These are phyloP conservation scores for Ochlodes sylvanus DNA, from an alignment of 2,888 invertebrate species.

Conservation along the genomic window DNA sequence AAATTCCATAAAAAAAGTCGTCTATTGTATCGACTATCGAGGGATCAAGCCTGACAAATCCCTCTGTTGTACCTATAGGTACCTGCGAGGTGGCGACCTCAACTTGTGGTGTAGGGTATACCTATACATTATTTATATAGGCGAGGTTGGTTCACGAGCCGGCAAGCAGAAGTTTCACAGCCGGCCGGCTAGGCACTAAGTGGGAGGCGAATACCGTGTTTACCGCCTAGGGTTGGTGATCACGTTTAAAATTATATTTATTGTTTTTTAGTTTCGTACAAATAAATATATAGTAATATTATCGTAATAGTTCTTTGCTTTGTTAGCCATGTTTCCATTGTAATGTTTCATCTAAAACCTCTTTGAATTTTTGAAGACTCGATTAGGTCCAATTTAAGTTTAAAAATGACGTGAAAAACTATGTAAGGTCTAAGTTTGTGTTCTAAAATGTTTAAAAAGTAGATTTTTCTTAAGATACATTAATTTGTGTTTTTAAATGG, in stretches of 20 bases:
- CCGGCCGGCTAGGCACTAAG: conserved; percentile 50
- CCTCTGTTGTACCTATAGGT: not conserved
- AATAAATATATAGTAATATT: too few relatives aligned
- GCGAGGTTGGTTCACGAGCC: conserved; percentile 37
- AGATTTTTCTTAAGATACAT: too few relatives aligned
- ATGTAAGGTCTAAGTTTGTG: too few relatives aligned
- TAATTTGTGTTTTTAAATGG: too few relatives aligned
- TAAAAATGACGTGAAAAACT: too few relatives aligned
- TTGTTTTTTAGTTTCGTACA: not conserved
- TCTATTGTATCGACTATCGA: not conserved
- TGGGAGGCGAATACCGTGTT: conserved; percentile 55
- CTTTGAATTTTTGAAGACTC: too few relatives aligned
- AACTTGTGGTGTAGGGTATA: conserved; percentile 1
- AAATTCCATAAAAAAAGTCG: too few relatives aligned
- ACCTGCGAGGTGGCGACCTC: conserved; percentile 6
- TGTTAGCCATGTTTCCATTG: too few relatives aligned
- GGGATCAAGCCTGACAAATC: not conserved
- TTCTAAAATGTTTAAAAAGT: too few relatives aligned
- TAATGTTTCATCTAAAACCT: too few relatives aligned
- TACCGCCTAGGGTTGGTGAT: conserved; percentile 48
- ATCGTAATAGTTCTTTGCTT: too few relatives aligned
- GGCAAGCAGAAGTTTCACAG: conserved; percentile 55
- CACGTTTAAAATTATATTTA: not conserved
- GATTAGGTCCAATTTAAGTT: too few relatives aligned
- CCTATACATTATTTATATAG: conserved; percentile 27